Evolutionary conservation across 2,113 vertebrate species (phyloP).

Genomic region (Lepus europaeus): DNA sequence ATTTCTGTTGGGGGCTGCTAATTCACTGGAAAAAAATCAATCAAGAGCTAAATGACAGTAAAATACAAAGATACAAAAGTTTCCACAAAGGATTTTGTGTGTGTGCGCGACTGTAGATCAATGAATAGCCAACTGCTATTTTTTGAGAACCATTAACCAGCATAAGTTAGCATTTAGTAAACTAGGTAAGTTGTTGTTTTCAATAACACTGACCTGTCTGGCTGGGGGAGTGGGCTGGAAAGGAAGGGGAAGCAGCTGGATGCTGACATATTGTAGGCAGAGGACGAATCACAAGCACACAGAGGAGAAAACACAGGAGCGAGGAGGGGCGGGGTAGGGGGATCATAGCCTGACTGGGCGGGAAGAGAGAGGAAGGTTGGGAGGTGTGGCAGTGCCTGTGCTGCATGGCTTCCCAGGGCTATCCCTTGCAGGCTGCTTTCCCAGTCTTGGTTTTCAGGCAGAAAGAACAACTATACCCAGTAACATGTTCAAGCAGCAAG

Average conservation of each 20-base stretch:
- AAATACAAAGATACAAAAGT: background rate
- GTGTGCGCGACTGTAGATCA: background rate
- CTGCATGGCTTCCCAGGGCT: background rate
- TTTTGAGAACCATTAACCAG: constrained; percentile 29
- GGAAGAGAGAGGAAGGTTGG: background rate
- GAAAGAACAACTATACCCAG: background rate
- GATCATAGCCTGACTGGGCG: background rate
- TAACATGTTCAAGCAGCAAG: background rate
- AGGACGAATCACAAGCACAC: background rate
- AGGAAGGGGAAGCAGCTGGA: constrained; percentile 58
- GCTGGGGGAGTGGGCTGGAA: background rate
- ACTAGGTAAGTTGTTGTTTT: background rate
- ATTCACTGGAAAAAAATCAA: background rate
- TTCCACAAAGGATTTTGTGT: background rate
- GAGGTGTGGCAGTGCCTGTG: background rate
- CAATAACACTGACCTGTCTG: background rate
- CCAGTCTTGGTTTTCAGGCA: background rate
- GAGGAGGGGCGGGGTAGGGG: background rate
- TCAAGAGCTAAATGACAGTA: background rate
- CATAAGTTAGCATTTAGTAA: background rate
- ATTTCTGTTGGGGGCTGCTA: background rate
- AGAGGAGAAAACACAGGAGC: background rate
- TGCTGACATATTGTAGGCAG: background rate
- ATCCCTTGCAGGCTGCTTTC: background rate
- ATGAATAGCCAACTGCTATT: background rate